Evolutionary conservation across 1,140 invertebrate species (phyloP), one percentile per base, ranked within the genome.

Genomic region (Metopolophium dirhodum): DNA sequence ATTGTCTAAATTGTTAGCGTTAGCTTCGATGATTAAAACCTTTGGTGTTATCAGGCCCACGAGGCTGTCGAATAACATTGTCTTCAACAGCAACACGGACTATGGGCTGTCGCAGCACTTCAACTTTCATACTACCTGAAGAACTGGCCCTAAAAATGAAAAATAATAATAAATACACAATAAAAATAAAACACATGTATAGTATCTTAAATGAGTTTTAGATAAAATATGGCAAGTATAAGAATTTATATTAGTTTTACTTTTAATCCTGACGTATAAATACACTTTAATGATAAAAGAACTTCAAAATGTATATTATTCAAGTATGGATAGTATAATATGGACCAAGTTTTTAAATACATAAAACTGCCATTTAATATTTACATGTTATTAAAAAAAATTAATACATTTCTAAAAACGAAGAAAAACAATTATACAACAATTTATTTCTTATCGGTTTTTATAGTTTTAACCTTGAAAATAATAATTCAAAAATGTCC

Each of bases 11-110:
- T 54, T 85, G 35, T 85, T 86, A 86, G 91, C 82, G 91, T 93
- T 93, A 93, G 91, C 91, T 93, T 57, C 91, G 91, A 85, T 93
- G 82, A 30, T 93, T 93, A 93, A 93, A 93, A 41, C 91, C 91
- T 93, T 93, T 93, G 82, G 91, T 93, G 2, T 93, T 93, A 51
- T 93, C 91, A 45, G 91, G 91, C 22, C 91, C 91, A 41, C 91
- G 91, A 11, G 91, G 91, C 41, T 93, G 91, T 30, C 91, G 47
- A 51, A 93, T 93, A 41, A 93, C 77, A 93, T 93, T 93, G 26
- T 93, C 82, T 93, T 93, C 91, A 54, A 93, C 49, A 41, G n/a
- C 47, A 30, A 51, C 30, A 54, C 82, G 91, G 45, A 93, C 35
- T 86, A 93, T 54, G n/a, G 82, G 51, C 68, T 85, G 91, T 35